These are phyloP conservation scores for Drosophila buzzatii DNA, from an alignment of 2,888 invertebrate genomes.

Conservation along the genomic window DNA sequence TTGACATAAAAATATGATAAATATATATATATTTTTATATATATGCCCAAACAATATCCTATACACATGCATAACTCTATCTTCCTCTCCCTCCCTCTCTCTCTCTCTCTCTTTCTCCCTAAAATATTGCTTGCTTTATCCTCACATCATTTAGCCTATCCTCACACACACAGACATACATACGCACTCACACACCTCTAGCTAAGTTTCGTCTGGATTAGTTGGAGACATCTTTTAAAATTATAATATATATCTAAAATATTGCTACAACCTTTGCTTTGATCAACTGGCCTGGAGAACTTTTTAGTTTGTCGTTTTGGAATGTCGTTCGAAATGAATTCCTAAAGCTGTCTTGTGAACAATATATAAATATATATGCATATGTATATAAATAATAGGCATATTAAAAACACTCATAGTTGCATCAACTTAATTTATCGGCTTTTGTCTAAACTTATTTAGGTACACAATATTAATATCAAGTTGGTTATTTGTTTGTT, in stretches of 20 bases:
- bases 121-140: slow-evolving; percentile 74
- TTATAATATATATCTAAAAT: slow-evolving; percentile 24
- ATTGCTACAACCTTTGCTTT: slow-evolving; percentile 44
- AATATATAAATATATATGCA: slow-evolving; percentile 4
- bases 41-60: slow-evolving; percentile 33
- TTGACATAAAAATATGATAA: slow-evolving; percentile 47
- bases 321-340: slow-evolving; percentile 32
- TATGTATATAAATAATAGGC: slow-evolving; percentile 9
- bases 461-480: slow-evolving; percentile 62
- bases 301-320: slow-evolving; percentile 11
- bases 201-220: slow-evolving; percentile 21
- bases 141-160: slow-evolving; percentile 14
- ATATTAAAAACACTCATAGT: slow-evolving; percentile 40
- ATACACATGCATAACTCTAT: slow-evolving; percentile 20
- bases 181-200: slow-evolving; percentile 23
- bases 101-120: neutral
- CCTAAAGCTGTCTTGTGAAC: slow-evolving; percentile 10
- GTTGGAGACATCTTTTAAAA: neutral
- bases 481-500: slow-evolving; percentile 15
- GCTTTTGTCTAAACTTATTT: slow-evolving; percentile 38
- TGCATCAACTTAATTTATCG: slow-evolving; percentile 52
- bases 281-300: slow-evolving; percentile 23
- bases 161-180: slow-evolving; percentile 17
- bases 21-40: slow-evolving; percentile 23
- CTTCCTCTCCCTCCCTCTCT: neutral